Conservation (phyloP, 2,797 vertebrate genomes). For the Eurystomus glaucurus region DNA sequence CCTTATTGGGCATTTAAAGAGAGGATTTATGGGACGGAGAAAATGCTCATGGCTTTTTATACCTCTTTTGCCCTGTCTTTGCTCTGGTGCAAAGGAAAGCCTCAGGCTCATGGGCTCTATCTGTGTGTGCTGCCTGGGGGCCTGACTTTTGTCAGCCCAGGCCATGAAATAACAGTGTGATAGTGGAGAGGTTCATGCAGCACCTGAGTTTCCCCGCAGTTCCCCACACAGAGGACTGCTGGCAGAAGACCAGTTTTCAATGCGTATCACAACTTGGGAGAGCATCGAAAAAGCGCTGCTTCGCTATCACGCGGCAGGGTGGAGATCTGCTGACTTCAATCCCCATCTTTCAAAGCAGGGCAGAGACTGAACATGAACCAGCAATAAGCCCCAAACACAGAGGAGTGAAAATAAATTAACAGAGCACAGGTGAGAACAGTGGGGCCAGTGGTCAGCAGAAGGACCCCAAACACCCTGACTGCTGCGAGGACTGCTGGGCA, state of each 20-base stretch:
- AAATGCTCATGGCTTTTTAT: background rate
- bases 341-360: background rate
- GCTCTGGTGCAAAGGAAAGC: background rate
- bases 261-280: background rate
- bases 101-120: background rate
- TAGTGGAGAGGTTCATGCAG: background rate
- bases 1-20: background rate
- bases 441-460: background rate
- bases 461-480: background rate
- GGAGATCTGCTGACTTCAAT: conserved; percentile 8
- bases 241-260: background rate
- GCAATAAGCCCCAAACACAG: background rate
- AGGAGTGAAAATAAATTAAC: background rate
- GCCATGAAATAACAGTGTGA: background rate
- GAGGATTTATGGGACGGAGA: background rate
- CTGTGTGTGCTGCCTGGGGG: background rate
- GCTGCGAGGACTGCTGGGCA: rapidly evolving
- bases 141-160: background rate
- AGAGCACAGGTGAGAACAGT: background rate
- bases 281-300: background rate
- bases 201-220: background rate
- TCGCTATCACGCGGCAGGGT: background rate
- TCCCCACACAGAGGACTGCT: background rate
- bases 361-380: background rate
- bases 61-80: background rate